A percentile compares a stretch with the other conserved stretches of the same genome.
phyloP scores from a whole-genome alignment of 2,113 vertebrate species.

The Oreochromis tanganicae region DNA sequence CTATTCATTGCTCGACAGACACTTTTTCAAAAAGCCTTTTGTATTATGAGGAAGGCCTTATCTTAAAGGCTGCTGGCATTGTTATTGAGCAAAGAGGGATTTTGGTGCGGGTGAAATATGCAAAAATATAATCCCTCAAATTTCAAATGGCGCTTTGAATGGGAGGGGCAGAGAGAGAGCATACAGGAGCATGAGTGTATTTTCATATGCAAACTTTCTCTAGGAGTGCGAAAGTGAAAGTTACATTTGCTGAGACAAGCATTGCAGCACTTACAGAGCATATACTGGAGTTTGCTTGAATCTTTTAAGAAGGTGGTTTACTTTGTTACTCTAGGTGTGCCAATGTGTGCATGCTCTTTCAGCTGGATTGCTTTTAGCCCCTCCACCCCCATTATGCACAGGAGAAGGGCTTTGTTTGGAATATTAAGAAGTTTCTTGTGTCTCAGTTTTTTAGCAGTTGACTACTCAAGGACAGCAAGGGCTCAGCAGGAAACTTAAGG shows the following conservation, averaged over 20 bases:
- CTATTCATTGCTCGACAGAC: background rate
- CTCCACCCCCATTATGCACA: background rate
- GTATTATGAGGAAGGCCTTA: background rate
- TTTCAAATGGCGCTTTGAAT: constrained; percentile 6
- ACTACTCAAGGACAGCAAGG: background rate
- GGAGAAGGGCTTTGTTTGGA: background rate
- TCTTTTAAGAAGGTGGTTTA: constrained; percentile 4
- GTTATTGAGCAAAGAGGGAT: constrained; percentile 3
- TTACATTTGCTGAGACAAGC: constrained; percentile 45
- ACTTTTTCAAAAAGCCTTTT: background rate
- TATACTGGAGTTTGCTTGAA: background rate
- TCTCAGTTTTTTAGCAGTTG: background rate
- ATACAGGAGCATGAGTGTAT: background rate
- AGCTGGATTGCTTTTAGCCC: background rate
- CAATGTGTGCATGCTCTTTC: background rate
- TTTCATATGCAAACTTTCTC: background rate
- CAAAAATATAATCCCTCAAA: constrained; percentile 20
- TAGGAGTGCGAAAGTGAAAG: background rate
- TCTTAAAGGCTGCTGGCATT: background rate
- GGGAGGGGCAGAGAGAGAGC: background rate
- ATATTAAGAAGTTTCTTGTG: background rate
- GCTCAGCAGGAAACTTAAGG: background rate
- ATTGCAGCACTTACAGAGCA: constrained; percentile 7
- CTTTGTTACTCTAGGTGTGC: constrained; percentile 6
- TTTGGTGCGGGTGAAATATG: background rate